Conservation (phyloP, 2,888 invertebrate genomes). For the Pandemis heparana region DNA sequence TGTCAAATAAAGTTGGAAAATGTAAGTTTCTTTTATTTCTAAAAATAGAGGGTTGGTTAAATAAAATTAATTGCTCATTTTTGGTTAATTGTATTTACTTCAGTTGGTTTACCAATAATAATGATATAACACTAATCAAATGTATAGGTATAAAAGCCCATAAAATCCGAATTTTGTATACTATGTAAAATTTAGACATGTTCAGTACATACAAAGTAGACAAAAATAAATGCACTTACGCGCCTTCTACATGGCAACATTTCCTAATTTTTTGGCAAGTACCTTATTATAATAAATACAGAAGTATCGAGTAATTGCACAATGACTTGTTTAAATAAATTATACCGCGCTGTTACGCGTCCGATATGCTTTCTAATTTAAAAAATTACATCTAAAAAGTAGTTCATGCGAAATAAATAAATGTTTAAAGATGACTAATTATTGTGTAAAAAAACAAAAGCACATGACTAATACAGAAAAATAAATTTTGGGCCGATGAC, state of each 20-base stretch:
- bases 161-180: conserved; percentile 67
- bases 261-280: conserved; percentile 70
- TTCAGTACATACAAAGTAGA: conserved; percentile 64
- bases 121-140: conserved; percentile 70
- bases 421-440: conserved; percentile 48
- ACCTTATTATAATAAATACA: conserved; percentile 62
- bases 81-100: conserved; percentile 74
- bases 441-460: conserved; percentile 44
- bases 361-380: conserved; percentile 32
- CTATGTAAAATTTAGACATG: conserved; percentile 65
- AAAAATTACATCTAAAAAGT: conserved; percentile 21
- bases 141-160: conserved; percentile 71
- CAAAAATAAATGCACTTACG: conserved; percentile 79
- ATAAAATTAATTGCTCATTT: conserved; percentile 50
- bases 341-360: conserved; percentile 18
- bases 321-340: conserved; percentile 44
- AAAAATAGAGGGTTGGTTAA: conserved; percentile 9
- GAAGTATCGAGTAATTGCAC: conserved; percentile 59
- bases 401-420: conserved; percentile 41
- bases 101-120: conserved; percentile 69
- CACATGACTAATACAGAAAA: conserved; percentile 49
- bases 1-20: conserved; percentile 49
- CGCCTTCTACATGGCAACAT: conserved; percentile 78
- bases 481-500: conserved; percentile 53
- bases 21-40: conserved; percentile 2